These are phyloP conservation scores for Chloroclystis v-ata DNA, from an alignment of 2,888 invertebrate genomes.

Conservation along the genomic window DNA sequence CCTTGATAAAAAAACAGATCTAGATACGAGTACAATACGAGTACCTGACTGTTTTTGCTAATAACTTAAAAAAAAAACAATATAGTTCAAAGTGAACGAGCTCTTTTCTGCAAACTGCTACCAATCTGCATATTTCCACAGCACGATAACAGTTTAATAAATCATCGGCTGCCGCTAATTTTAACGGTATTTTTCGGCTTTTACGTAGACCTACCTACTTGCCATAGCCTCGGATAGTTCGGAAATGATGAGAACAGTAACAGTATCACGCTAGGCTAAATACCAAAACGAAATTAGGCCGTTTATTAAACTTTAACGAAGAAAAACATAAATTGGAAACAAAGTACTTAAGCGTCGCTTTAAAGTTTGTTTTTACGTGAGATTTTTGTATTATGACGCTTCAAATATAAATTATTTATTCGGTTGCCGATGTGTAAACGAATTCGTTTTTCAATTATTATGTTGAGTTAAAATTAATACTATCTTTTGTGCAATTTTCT, in stretches of 20 bases:
- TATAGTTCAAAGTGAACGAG: neutral
- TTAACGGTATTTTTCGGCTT: slow-evolving; percentile 25
- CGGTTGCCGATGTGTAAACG: too few relatives aligned
- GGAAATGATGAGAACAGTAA: slow-evolving; percentile 4
- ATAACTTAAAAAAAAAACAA: too few relatives aligned
- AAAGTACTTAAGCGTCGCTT: neutral
- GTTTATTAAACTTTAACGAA: neutral
- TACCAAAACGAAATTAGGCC: neutral
- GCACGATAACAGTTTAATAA: slow-evolving; percentile 30
- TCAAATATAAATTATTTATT: too few relatives aligned
- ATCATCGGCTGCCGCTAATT: slow-evolving; percentile 30
- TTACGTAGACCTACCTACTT: slow-evolving; percentile 12
- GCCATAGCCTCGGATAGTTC: slow-evolving; percentile 7
- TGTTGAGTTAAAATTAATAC: too few relatives aligned
- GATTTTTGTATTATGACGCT: too few relatives aligned
- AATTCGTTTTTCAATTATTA: too few relatives aligned
- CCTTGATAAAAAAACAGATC: too few relatives aligned
- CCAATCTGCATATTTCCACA: slow-evolving; percentile 27
- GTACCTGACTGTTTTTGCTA: too few relatives aligned
- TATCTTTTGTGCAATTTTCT: too few relatives aligned
- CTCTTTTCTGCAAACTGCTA: slow-evolving; percentile 4
- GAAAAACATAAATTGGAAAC: neutral
- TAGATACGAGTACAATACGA: too few relatives aligned
- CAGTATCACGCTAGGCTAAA: slow-evolving; percentile 13
- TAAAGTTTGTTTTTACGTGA: too few relatives aligned